phyloP scores from a whole-genome alignment of 2,113 vertebrate species.

The Danio rerio region DNA sequence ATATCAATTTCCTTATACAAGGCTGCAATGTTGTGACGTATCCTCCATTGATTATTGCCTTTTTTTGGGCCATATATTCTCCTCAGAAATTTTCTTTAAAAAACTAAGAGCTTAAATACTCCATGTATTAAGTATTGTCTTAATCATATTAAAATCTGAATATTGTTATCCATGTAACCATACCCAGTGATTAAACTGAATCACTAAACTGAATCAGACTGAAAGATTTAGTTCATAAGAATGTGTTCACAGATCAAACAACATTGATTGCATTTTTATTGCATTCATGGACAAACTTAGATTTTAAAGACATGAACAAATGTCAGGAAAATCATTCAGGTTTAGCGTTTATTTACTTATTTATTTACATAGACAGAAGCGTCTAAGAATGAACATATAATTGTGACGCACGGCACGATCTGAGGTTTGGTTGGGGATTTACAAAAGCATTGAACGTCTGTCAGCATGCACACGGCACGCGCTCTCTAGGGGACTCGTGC shows the following conservation, averaged over 20 bases:
- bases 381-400: slow-evolving; percentile 3
- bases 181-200: neutral
- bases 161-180: too few species aligned
- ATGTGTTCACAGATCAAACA: neutral
- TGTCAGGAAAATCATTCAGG: neutral
- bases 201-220: neutral
- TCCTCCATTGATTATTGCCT: too few species aligned
- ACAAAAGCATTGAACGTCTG: slow-evolving; percentile 4
- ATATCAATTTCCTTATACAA: too few species aligned
- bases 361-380: neutral
- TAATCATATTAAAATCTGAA: too few species aligned
- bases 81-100: too few species aligned
- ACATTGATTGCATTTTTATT: neutral
- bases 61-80: too few species aligned
- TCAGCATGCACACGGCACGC: neutral
- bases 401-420: slow-evolving; percentile 3
- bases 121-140: too few species aligned
- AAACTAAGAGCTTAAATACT: too few species aligned
- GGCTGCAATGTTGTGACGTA: too few species aligned
- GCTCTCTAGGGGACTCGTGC: slow-evolving; percentile 18
- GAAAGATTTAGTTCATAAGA: neutral
- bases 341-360: neutral
- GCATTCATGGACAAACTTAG: neutral
- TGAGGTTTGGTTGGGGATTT: slow-evolving; percentile 10
- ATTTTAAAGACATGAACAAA: neutral